Evolutionary conservation across 2,797 vertebrate genomes (phyloP).

Genomic region (Galago senegalensis): DNA sequence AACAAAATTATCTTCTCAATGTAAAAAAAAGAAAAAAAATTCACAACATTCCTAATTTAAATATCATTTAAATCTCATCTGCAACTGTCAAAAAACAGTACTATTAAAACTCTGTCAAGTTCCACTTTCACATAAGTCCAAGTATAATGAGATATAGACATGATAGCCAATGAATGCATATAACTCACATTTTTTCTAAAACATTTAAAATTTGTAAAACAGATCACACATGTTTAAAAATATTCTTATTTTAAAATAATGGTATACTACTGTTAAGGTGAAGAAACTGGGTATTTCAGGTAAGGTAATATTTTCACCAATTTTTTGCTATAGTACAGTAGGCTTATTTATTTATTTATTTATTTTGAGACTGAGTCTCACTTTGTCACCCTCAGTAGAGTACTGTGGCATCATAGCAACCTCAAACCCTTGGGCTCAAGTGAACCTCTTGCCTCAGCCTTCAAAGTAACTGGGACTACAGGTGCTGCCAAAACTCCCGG

Average conservation of each 20-base stretch:
- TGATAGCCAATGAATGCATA: background rate
- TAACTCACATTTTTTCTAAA: background rate
- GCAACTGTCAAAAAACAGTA: conserved; percentile 38
- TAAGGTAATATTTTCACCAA: background rate
- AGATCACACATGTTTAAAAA: background rate
- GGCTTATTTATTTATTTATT: background rate
- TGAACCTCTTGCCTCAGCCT: no score
- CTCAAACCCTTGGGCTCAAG: no score
- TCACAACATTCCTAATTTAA: conserved; percentile 21
- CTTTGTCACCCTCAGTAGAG: no score
- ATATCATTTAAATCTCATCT: conserved; percentile 60
- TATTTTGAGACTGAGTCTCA: background rate
- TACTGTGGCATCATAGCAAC: no score
- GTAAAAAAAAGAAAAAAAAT: background rate
- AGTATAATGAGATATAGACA: background rate
- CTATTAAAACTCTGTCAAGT: conserved; percentile 12
- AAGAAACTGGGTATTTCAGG: background rate
- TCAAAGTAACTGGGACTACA: no score
- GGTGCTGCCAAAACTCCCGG: no score
- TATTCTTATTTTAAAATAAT: conserved; percentile 19
- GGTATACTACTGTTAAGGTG: conserved; percentile 9
- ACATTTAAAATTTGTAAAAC: conserved; percentile 28
- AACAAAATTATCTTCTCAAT: no score
- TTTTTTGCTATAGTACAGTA: background rate
- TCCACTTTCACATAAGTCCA: conserved; percentile 65